Base-by-base conservation (phyloP, 2,888 invertebrate genomes). In the Rhimphoctona megacephalus region DNA sequence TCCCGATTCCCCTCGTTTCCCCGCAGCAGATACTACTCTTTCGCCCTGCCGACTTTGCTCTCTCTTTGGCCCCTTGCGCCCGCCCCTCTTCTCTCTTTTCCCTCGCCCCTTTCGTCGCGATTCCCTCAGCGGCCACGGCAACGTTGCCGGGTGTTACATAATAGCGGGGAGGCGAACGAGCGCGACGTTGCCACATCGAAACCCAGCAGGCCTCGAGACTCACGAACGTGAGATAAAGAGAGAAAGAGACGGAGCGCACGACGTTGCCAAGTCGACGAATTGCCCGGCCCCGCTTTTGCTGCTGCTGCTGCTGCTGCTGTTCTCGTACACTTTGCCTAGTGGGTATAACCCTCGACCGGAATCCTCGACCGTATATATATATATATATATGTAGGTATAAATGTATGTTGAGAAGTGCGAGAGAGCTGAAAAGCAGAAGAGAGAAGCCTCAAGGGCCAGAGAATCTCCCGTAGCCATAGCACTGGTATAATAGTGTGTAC, bases 81-180 rank as follows among this genome's bases (percentile, higher is more conserved):
- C 87, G 86, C 57, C 82, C 70, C 46, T 73, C 52, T 36, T 52
- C 52, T 82, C 79, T 57, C 33, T 73, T 61, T 46, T 11, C 39
- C 70, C 46, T 43, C 33, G 85, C 87, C 46, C 46, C 70, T 43
- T 70, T 39, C 78, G 67, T 39, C 67, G 52, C 66, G 78, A 22
- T 46, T 70, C 86, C 77, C 80, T 70, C 78, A 67, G 80, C 89
- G 79, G 88, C 89, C 90, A 88, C 90, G 84, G 91, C 92, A 91
- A 91, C 92, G 93, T 93, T 93, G 93, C 94, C 93, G 93, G 93
- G 92, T 93, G 93, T 94, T 94, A 93, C 93, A 93, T 94, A 94
- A 94, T 93, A 93, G 92, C 90, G 89, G 89, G 90, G 92, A 83
- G 73, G 57, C 69, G 73, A 81, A 46, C 36, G 74, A 52, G 52